A percentile compares a stretch with the other conserved stretches of the same genome.
phyloP scores from a whole-genome alignment of 2,888 invertebrate species.

The Zelleria hepariella region DNA sequence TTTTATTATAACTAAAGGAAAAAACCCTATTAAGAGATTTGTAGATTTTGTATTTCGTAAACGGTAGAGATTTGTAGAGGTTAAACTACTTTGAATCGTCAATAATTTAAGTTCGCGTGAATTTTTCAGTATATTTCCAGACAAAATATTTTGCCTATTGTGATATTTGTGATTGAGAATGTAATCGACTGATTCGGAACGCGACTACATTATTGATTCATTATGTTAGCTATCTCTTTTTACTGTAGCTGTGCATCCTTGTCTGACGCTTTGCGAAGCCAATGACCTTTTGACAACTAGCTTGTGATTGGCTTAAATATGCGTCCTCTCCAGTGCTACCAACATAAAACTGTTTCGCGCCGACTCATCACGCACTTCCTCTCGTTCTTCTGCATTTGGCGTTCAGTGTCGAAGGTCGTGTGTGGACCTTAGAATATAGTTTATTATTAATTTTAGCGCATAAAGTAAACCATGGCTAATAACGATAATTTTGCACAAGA shows the following conservation, averaged over 20 bases:
- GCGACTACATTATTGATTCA: conserved; percentile 29
- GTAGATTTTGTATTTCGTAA: no score
- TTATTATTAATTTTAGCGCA: conserved; percentile 71
- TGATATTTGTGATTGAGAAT: no score
- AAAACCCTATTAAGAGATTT: no score
- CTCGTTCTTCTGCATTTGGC: conserved; percentile 68
- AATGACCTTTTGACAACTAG: conserved; percentile 42
- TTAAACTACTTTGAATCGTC: no score
- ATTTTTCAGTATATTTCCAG: no score
- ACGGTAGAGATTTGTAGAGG: no score
- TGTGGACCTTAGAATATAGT: conserved; percentile 62
- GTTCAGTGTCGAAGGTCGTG: conserved; percentile 67
- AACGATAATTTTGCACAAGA: conserved; percentile 86
- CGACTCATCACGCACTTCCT: conserved; percentile 47
- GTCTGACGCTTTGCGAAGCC: conserved; percentile 38
- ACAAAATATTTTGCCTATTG: no score
- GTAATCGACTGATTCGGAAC: neutral
- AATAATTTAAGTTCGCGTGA: no score
- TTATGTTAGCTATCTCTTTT: conserved; percentile 28
- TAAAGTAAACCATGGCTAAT: conserved; percentile 76
- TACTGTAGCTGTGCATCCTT: conserved; percentile 10
- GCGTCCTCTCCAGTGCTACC: conserved; percentile 21
- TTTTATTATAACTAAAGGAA: no score
- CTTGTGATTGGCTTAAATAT: conserved; percentile 39
- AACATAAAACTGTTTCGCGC: conserved; percentile 46